phyloP scores from a whole-genome alignment of 2,113 vertebrate genomes.

The Mustela nigripes region DNA sequence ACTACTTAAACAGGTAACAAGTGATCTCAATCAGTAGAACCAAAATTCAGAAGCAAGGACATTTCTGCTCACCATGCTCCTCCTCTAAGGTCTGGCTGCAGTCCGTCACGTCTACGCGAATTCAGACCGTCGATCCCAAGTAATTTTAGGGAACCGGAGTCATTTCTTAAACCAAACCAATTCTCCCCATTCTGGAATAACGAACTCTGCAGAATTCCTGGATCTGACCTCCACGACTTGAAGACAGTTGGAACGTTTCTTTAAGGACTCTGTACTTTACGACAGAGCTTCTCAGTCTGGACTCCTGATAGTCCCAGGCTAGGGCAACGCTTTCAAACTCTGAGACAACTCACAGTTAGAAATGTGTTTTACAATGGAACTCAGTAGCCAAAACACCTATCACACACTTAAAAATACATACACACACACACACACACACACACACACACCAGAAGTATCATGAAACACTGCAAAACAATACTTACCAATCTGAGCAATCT shows the following conservation, averaged over 20 bases:
- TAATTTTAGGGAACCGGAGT: neutral
- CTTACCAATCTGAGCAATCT: neutral
- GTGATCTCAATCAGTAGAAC: neutral
- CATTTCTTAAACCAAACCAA: neutral
- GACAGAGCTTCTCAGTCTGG: neutral
- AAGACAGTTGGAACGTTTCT: neutral
- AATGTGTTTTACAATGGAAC: neutral
- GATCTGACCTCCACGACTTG: neutral
- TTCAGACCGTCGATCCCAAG: neutral
- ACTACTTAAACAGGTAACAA: neutral
- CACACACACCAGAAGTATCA: neutral
- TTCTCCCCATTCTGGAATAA: constrained; percentile 26
- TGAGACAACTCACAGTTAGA: neutral
- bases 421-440: too few species aligned
- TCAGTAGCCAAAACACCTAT: neutral
- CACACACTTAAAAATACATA: neutral
- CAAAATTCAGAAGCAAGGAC: neutral
- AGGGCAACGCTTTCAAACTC: neutral
- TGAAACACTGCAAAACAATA: neutral
- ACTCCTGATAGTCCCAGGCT: neutral
- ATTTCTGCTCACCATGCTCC: neutral
- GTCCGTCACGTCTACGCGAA: neutral
- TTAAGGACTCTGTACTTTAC: neutral
- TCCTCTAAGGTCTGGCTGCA: neutral
- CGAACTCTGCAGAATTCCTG: neutral